Evolutionary conservation across 2,113 vertebrate species (phyloP), one percentile per base, ranked within the genome.

Genomic region (Sardina pilchardus): DNA sequence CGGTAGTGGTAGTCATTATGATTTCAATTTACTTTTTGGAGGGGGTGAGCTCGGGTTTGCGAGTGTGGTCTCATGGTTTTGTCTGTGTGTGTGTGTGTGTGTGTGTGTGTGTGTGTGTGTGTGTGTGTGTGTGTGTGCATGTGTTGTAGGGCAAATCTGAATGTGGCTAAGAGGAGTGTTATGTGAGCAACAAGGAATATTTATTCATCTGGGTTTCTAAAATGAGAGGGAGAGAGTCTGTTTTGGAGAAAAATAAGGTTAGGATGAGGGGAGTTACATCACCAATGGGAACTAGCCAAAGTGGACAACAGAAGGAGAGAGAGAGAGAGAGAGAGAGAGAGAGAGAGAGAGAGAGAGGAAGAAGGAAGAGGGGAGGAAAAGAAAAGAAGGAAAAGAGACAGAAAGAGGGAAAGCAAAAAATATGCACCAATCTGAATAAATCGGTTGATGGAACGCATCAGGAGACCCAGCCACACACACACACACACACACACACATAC

Each of bases 11-110:
- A 78, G 71, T 17, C 71, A 78, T 78, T 78, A 78, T 78, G 71
- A 78, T 78, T 78, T 78, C 71, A 78, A 78, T 78, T 78, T 34
- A 78, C 71, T 78, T 78, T 78, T 16, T 78, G 26, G 71, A 78
- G 14, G 16, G 30, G 71, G 71, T 78, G 71, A 78, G 26, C 30
- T 78, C 19, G 71, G 71, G 71, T 78, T 78, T 78, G 63, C 26
- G 9, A 71, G n/a, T 71, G 63, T 71, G 63, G 63, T 71, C n/a
- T 71, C 10, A 71, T 71, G 63, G n/a, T 4, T 71, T 59, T 59
- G 56, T 59, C 4, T 59, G 5, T 21, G 53, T 56, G 16, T 21
- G 19, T 56, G 53, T 56, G 6, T 56, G 1, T 56, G 53, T 56
- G 21, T 21, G 45, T 67, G n/a, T 34, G 48, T 84, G 53, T 44